A percentile compares a stretch with the other conserved stretches of the same genome.
Evolutionary conservation across 1,140 invertebrate genomes (phyloP).

Genomic region (Tyrophagus putrescentiae): DNA sequence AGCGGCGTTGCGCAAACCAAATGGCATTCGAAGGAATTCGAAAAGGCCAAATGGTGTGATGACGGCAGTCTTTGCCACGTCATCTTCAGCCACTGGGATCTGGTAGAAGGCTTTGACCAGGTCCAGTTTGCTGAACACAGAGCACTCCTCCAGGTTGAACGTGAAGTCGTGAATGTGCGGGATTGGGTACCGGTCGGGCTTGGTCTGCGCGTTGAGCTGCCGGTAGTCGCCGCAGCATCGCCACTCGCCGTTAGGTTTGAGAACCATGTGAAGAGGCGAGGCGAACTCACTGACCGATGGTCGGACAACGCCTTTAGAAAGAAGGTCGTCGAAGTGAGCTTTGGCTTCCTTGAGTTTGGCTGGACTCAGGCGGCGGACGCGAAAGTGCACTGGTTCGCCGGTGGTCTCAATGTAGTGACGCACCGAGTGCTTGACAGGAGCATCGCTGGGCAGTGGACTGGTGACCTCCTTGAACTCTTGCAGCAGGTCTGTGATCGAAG

Average conservation of each 20-base stretch:
- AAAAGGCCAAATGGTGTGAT: slow-evolving; percentile 19
- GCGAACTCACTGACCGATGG: slow-evolving; percentile 25
- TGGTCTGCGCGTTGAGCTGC: slow-evolving; percentile 20
- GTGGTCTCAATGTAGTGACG: slow-evolving; percentile 19
- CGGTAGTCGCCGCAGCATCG: slow-evolving; percentile 20
- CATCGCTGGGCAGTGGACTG: neutral
- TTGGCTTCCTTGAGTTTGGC: slow-evolving; percentile 15
- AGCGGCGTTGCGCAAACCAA: slow-evolving; percentile 23
- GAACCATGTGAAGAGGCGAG: slow-evolving; percentile 28
- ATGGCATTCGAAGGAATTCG: slow-evolving; percentile 24
- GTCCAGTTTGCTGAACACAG: slow-evolving; percentile 23
- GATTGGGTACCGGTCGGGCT: slow-evolving; percentile 22
- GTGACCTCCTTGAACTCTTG: slow-evolving; percentile 9
- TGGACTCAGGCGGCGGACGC: slow-evolving; percentile 9
- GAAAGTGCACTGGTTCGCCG: slow-evolving; percentile 4
- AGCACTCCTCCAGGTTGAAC: slow-evolving; percentile 9
- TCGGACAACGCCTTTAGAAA: slow-evolving; percentile 21
- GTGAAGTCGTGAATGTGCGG: slow-evolving; percentile 22
- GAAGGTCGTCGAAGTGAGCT: slow-evolving; percentile 18
- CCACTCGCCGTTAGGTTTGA: slow-evolving; percentile 23
- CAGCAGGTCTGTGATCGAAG: neutral
- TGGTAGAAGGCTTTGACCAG: slow-evolving; percentile 23
- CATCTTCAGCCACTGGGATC: slow-evolving; percentile 14
- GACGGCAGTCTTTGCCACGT: slow-evolving; percentile 23
- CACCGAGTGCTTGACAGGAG: slow-evolving; percentile 14